These are phyloP conservation scores for Polyergus mexicanus DNA, from an alignment of 1,140 invertebrate species.

Conservation along the genomic window DNA sequence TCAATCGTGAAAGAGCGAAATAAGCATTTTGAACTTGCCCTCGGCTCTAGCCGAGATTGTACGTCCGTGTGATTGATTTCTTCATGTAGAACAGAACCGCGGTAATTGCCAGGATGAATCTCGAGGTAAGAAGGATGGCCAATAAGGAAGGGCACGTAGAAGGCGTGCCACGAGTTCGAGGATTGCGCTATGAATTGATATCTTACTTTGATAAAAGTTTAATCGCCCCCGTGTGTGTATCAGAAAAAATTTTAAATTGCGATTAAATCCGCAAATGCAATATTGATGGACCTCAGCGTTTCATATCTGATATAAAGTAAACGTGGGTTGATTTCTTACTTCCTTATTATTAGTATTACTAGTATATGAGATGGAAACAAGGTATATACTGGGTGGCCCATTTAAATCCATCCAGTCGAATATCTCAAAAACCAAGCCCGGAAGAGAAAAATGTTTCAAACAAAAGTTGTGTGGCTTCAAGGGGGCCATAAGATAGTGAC, in stretches of 20 bases:
- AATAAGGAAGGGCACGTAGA: slow-evolving; percentile 84
- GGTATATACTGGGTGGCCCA: too few relatives aligned
- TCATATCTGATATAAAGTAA: background rate
- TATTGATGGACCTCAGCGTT: background rate
- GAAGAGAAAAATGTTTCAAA: too few relatives aligned
- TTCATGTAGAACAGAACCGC: slow-evolving; percentile 79
- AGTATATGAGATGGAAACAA: slow-evolving; percentile 6
- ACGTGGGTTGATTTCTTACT: background rate
- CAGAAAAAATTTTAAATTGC: slow-evolving; percentile 45
- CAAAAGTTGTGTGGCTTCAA: too few relatives aligned
- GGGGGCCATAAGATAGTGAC: too few relatives aligned
- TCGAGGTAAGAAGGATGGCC: slow-evolving; percentile 79
- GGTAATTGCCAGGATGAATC: slow-evolving; percentile 83
- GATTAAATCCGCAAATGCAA: slow-evolving; percentile 27
- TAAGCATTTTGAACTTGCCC: slow-evolving; percentile 48
- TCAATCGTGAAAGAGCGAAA: slow-evolving; percentile 28
- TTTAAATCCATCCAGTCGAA: too few relatives aligned
- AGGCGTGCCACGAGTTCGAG: slow-evolving; percentile 78
- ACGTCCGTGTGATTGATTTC: slow-evolving; percentile 71
- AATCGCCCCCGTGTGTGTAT: slow-evolving; percentile 31
- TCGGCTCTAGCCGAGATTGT: background rate
- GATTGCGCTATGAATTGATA: slow-evolving; percentile 68
- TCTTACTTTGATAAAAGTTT: slow-evolving; percentile 56
- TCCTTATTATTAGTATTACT: background rate
- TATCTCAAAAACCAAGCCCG: too few relatives aligned